Conservation (phyloP, 2,113 vertebrate species). For the Planiliza haematocheilus region DNA sequence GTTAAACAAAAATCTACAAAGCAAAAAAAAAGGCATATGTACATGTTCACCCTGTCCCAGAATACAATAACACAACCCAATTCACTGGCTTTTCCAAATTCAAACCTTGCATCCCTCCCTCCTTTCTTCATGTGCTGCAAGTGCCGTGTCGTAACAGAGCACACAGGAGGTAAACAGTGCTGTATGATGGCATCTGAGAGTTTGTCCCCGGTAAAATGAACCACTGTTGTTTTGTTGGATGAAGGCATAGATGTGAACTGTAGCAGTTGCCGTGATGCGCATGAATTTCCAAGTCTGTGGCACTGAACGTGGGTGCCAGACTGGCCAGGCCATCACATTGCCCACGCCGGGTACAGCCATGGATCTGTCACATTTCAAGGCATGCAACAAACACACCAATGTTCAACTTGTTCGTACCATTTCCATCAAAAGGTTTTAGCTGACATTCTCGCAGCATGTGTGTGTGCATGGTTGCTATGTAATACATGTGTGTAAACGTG, state of each 20-base stretch:
- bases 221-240: slow-evolving; percentile 64
- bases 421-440: slow-evolving; percentile 73
- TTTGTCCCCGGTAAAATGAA: slow-evolving; percentile 48
- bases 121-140: slow-evolving; percentile 38
- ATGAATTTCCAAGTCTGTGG: slow-evolving; percentile 70
- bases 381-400: slow-evolving; percentile 82
- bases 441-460: slow-evolving; percentile 62
- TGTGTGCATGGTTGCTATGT: slow-evolving; percentile 13
- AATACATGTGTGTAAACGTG: slow-evolving; percentile 42
- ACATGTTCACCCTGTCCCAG: slow-evolving; percentile 84
- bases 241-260: slow-evolving; percentile 78
- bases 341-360: slow-evolving; percentile 74
- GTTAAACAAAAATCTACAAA: slow-evolving; percentile 83
- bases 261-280: slow-evolving; percentile 75
- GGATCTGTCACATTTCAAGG: slow-evolving; percentile 80
- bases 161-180: slow-evolving; percentile 79
- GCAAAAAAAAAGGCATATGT: slow-evolving; percentile 92
- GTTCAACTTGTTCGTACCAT: slow-evolving; percentile 80
- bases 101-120: slow-evolving; percentile 63
- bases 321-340: slow-evolving; percentile 34
- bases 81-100: slow-evolving; percentile 46
- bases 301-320: slow-evolving; percentile 49
- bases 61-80: slow-evolving; percentile 55
- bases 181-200: slow-evolving; percentile 82
- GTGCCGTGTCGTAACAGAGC: slow-evolving; percentile 67